phyloP scores from a whole-genome alignment of 2,888 invertebrate species.

The Maniola hyperantus region DNA sequence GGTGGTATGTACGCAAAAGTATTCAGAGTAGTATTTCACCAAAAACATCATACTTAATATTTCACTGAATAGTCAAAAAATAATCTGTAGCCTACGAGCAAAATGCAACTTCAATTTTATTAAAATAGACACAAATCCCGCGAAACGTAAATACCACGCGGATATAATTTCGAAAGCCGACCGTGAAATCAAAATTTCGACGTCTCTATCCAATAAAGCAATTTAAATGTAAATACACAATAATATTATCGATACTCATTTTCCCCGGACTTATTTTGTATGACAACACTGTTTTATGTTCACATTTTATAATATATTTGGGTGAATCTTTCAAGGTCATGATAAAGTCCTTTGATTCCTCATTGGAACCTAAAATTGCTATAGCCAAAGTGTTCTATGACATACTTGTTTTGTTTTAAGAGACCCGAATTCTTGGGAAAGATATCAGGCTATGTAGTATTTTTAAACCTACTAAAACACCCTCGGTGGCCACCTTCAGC shows the following conservation, averaged over 20 bases:
- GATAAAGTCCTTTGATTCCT: too few species aligned
- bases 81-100: background rate
- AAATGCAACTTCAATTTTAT: slow-evolving; percentile 15
- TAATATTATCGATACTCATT: slow-evolving; percentile 3
- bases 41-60: background rate
- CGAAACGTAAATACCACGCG: slow-evolving; percentile 3
- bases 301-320: background rate
- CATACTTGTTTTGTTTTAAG: too few species aligned
- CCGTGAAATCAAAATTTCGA: slow-evolving; percentile 7
- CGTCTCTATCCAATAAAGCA: slow-evolving; percentile 17
- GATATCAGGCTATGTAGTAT: too few species aligned
- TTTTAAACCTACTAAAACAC: too few species aligned
- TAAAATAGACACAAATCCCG: slow-evolving; percentile 11
- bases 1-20: too few species aligned
- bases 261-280: slow-evolving; percentile 4
- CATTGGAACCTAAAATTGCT: too few species aligned
- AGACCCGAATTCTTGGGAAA: too few species aligned
- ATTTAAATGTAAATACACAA: slow-evolving; percentile 4
- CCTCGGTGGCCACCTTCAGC: too few species aligned
- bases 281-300: background rate
- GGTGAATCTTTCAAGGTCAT: too few species aligned
- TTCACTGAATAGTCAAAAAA: background rate
- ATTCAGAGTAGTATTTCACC: too few species aligned
- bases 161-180: slow-evolving; percentile 6
- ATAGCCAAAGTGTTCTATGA: too few species aligned